These are phyloP conservation scores for Oreochromis niloticus DNA, from an alignment of 2,113 vertebrate species.

Conservation along the genomic window DNA sequence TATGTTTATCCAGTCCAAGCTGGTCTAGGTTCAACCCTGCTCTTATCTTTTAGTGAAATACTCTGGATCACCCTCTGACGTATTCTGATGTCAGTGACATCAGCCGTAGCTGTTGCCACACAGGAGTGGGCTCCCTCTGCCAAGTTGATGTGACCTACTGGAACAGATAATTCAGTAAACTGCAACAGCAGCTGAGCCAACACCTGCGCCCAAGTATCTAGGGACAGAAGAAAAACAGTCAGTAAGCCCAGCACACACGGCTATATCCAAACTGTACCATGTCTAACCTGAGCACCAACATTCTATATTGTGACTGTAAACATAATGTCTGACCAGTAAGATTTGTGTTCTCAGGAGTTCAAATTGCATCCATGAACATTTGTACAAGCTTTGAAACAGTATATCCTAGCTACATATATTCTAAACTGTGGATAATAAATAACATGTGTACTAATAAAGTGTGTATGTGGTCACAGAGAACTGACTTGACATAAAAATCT, in stretches of 20 bases:
- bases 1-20: not conserved
- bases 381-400: not conserved
- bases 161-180: not conserved
- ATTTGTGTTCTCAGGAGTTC: not conserved
- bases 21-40: not conserved
- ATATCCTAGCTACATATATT: not conserved
- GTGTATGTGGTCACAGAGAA: not conserved
- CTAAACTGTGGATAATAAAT: not conserved
- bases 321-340: not conserved
- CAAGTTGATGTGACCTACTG: not conserved
- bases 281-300: not conserved
- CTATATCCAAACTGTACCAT: not conserved
- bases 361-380: not conserved
- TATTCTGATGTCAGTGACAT: not conserved
- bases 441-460: not conserved
- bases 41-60: not conserved
- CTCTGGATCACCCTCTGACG: not conserved
- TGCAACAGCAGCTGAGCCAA: not conserved
- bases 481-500: not conserved
- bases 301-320: not conserved
- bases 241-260: not conserved
- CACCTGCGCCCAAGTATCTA: not conserved
- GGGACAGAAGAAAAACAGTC: not conserved
- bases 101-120: not conserved
- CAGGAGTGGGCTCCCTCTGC: not conserved